Conservation (phyloP, 2,113 vertebrate genomes). For the Dicaeum eximium region DNA sequence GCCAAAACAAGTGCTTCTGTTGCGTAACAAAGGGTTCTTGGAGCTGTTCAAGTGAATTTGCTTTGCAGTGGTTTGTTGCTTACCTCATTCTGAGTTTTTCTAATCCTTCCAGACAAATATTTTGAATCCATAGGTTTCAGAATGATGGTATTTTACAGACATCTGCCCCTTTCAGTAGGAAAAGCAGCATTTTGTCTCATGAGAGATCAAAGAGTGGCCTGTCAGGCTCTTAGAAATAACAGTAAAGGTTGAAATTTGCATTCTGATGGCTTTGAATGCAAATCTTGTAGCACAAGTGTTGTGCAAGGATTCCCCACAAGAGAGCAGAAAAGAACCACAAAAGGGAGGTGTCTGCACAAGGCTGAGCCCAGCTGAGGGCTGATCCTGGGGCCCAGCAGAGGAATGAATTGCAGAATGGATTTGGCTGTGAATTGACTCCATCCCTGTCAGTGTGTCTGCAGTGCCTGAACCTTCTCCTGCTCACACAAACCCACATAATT, state of each 20-base stretch:
- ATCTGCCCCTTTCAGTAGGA: not conserved
- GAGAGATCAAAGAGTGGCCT: not conserved
- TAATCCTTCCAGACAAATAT: not conserved
- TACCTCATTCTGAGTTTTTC: not conserved
- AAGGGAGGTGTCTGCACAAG: not conserved
- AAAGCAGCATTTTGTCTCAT: not conserved
- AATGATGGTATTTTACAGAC: not conserved
- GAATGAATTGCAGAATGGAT: not conserved
- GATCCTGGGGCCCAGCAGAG: not conserved
- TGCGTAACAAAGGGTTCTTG: not conserved
- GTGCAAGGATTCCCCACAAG: slow-evolving; percentile 61
- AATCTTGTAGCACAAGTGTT: not conserved
- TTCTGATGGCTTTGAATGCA: not conserved
- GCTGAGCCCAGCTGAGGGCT: not conserved
- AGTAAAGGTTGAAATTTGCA: not conserved
- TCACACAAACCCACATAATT: fast-evolving
- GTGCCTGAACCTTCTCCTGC: not conserved
- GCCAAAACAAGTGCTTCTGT: not conserved
- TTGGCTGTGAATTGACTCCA: not conserved
- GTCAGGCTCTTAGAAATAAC: not conserved
- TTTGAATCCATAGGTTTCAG: not conserved
- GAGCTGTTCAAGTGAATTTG: not conserved
- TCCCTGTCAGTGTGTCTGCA: not conserved
- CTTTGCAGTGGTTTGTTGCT: not conserved
- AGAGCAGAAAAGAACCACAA: slow-evolving; percentile 55